Evolutionary conservation across 2,113 vertebrate species (phyloP).

Genomic region (Gadus macrocephalus): DNA sequence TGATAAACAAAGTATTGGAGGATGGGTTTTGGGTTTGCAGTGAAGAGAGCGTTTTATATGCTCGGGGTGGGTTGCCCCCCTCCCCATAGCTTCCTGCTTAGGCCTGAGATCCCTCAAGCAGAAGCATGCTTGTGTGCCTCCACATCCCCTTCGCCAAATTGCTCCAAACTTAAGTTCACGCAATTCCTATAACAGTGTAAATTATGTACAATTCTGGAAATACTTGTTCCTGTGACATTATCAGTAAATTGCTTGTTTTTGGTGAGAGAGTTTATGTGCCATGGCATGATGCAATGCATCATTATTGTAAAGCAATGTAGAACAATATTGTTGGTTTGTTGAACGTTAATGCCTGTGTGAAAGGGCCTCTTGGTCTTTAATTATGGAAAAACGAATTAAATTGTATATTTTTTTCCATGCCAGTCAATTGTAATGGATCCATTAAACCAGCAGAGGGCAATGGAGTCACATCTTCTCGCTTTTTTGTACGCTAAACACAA

Average conservation of each 20-base stretch:
- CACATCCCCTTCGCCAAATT: neutral
- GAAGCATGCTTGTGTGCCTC: slow-evolving; percentile 7
- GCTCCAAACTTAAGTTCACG: neutral
- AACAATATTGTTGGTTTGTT: no score
- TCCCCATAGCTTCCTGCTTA: slow-evolving; percentile 48
- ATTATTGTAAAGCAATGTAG: no score
- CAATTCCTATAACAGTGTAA: neutral
- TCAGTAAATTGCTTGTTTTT: neutral
- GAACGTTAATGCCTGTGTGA: neutral
- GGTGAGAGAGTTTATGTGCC: neutral
- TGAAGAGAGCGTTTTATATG: slow-evolving; percentile 65
- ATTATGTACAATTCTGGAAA: neutral
- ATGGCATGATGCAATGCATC: no score
- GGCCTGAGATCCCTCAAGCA: slow-evolving; percentile 26
- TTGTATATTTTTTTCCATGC: neutral
- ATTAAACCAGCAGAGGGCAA: slow-evolving; percentile 57
- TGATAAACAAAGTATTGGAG: neutral
- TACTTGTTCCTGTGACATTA: neutral
- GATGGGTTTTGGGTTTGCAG: slow-evolving; percentile 52
- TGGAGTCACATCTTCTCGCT: slow-evolving; percentile 15
- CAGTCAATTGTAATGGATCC: slow-evolving; percentile 28
- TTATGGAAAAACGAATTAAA: no score
- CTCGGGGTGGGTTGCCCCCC: slow-evolving; percentile 34
- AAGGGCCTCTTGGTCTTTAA: neutral
- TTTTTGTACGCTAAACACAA: no score